Conservation (phyloP, 2,113 vertebrate species). For the Alectura lathami region DNA sequence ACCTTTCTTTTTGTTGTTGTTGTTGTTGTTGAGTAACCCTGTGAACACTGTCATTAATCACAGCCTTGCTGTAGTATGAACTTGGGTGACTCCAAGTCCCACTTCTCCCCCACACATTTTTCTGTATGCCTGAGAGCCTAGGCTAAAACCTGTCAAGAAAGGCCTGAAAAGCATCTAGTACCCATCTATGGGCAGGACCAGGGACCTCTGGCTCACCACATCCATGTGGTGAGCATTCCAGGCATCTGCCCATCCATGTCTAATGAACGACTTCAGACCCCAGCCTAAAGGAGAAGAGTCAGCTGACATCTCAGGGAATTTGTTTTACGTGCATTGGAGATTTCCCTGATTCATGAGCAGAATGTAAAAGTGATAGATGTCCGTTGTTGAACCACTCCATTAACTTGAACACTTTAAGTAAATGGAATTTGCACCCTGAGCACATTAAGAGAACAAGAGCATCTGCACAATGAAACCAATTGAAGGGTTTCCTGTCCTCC, state of each 20-base stretch:
- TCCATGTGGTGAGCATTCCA: neutral
- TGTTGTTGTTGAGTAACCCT: neutral
- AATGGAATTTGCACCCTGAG: neutral
- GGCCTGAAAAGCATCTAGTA: neutral
- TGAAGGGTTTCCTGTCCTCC: neutral
- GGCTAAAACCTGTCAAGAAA: neutral
- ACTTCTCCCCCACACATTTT: neutral
- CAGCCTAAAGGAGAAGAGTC: neutral
- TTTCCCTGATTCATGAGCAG: neutral
- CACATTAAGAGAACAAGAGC: neutral
- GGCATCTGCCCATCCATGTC: neutral
- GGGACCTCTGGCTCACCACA: neutral
- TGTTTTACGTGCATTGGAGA: neutral
- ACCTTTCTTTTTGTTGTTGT: neutral
- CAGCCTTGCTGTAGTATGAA: neutral
- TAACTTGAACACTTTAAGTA: neutral
- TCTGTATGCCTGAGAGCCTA: neutral
- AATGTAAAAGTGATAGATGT: neutral
- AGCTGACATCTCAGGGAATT: neutral
- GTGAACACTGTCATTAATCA: neutral
- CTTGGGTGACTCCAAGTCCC: neutral
- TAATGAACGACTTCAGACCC: neutral
- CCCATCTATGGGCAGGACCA: neutral
- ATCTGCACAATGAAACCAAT: accelerated
- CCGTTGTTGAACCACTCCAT: neutral